Percentiles rank a stretch among this genome's conserved stretches.
These are phyloP conservation scores for Nemopilema nomurai DNA, from an alignment of 30 jellyfish, hydroid and myxozoan genomes.

Conservation along the genomic window DNA sequence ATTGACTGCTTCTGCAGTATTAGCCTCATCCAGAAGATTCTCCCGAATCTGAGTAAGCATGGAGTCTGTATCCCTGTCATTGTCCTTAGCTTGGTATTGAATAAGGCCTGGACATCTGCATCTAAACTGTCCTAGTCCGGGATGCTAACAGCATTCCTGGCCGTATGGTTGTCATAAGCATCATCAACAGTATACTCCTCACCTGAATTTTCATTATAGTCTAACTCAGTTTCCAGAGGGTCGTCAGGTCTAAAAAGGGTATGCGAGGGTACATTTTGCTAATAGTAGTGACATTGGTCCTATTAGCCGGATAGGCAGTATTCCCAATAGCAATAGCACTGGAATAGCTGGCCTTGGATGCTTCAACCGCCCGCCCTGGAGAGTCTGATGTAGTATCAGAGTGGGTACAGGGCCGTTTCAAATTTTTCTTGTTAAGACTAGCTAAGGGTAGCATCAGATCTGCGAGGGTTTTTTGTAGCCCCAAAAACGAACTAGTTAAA, in stretches of 20 bases:
- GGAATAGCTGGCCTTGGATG: conserved; percentile 6
- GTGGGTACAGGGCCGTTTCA: background rate
- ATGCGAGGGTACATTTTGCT: conserved; percentile 3
- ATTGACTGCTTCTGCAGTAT: conserved; percentile 27
- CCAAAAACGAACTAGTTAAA: background rate
- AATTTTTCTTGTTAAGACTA: background rate
- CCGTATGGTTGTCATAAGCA: conserved; percentile 1
- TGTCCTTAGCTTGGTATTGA: background rate
- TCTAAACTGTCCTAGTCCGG: conserved; percentile 25
- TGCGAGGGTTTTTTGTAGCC: conserved; percentile 6
- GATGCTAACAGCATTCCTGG: conserved; percentile 13
- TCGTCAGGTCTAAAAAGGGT: conserved; percentile 25
- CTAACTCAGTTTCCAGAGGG: conserved; percentile 17
- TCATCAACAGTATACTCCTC: conserved; percentile 28
- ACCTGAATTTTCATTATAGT: background rate
- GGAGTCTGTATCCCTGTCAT: background rate
- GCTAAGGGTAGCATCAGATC: background rate
- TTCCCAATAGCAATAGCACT: conserved; percentile 31
- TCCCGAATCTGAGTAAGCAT: conserved; percentile 31
- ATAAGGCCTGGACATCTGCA: conserved; percentile 18
- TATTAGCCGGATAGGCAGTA: conserved; percentile 3
- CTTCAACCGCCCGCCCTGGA: background rate
- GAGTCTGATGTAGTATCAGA: conserved; percentile 1
- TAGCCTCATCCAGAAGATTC: conserved; percentile 1
- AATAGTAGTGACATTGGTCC: conserved; percentile 30